phyloP scores from a whole-genome alignment of 2,888 invertebrate species.

The Dromius quadrimaculatus region DNA sequence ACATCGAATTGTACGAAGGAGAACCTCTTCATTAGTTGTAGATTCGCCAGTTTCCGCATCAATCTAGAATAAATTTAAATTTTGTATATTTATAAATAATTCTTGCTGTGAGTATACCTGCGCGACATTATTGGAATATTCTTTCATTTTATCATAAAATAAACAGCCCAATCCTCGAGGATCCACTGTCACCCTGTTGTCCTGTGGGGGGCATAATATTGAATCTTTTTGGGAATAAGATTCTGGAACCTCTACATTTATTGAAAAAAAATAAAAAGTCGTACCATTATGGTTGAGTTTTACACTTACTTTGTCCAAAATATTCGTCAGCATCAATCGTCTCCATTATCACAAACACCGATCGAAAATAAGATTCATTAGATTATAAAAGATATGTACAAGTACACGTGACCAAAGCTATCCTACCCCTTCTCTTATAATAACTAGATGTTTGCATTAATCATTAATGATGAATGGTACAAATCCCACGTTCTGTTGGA shows the following conservation, averaged over 20 bases:
- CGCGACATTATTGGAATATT: conserved; percentile 58
- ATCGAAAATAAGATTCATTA: conserved; percentile 2
- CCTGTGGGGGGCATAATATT: conserved; percentile 38
- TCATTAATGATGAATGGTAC: conserved; percentile 21
- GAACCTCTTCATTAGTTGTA: conserved; percentile 65
- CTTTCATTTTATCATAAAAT: conserved; percentile 59
- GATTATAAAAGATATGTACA: conserved; percentile 10
- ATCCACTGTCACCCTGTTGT: conserved; percentile 56
- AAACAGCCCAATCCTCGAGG: conserved; percentile 59
- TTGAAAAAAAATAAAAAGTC: background rate
- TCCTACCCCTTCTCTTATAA: background rate
- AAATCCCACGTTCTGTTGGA: conserved; percentile 20
- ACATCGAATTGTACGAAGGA: conserved; percentile 65
- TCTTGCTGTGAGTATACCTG: too few species aligned
- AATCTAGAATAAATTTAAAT: conserved; percentile 60
- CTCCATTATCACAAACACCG: conserved; percentile 8
- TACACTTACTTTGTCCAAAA: conserved; percentile 27
- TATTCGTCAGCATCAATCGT: conserved; percentile 11
- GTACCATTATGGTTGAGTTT: background rate
- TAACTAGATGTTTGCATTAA: conserved; percentile 25
- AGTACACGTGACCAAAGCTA: conserved; percentile 18
- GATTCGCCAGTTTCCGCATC: conserved; percentile 66
- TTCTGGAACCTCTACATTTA: conserved; percentile 17
- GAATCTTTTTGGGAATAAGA: conserved; percentile 30
- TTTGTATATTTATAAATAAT: background rate